A percentile compares a stretch with the other conserved stretches of the same genome.
Evolutionary conservation across 2,797 vertebrate species (phyloP).

Genomic region (Heterohyrax brucei): DNA sequence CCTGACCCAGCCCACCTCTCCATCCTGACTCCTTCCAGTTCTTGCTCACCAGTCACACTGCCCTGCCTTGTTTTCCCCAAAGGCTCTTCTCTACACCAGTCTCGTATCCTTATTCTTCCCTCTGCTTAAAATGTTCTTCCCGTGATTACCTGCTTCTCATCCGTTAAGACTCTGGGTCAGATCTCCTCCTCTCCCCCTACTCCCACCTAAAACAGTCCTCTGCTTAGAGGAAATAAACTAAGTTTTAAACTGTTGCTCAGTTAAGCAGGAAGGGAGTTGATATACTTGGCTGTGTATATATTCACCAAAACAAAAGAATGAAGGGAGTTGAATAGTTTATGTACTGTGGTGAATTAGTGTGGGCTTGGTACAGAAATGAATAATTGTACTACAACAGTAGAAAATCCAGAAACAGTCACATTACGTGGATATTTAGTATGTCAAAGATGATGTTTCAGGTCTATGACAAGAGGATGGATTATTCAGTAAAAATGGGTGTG

Average conservation of each 20-base stretch:
- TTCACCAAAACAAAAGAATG: background rate
- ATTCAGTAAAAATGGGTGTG: conserved; percentile 18
- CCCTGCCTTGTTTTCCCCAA: background rate
- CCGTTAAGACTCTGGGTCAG: background rate
- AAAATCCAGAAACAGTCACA: background rate
- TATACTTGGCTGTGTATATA: background rate
- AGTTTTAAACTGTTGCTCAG: background rate
- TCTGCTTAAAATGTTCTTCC: background rate
- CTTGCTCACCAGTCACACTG: background rate
- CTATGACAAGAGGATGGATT: background rate
- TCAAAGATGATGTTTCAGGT: background rate
- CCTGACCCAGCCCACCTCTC: background rate
- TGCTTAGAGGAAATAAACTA: background rate
- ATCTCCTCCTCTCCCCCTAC: no score
- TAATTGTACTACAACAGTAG: background rate
- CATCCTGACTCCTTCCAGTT: background rate
- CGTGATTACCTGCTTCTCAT: background rate
- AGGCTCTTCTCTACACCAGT: background rate
- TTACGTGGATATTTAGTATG: background rate
- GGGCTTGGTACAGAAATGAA: background rate
- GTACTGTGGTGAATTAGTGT: background rate
- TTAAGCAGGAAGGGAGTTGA: background rate
- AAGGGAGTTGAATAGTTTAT: background rate
- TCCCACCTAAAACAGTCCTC: background rate
- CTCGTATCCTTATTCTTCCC: background rate